Evolutionary conservation across 2,888 invertebrate species (phyloP).

Genomic region (Helobdella robusta): DNA sequence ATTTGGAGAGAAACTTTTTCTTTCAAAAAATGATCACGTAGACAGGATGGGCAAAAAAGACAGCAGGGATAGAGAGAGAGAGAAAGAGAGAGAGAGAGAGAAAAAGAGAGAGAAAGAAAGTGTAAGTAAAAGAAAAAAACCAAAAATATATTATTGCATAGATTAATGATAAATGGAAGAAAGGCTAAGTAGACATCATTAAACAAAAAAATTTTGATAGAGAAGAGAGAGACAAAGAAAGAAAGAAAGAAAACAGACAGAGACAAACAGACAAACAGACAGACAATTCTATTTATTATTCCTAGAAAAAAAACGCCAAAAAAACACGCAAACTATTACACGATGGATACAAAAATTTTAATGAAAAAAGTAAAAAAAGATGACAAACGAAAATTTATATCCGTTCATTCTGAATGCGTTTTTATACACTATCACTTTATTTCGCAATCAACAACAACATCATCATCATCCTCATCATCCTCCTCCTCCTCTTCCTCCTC

Average conservation of each 20-base stretch:
- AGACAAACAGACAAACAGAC: background rate
- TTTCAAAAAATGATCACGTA: background rate
- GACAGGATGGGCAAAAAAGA: background rate
- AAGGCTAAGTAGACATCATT: background rate
- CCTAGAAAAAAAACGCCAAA: background rate
- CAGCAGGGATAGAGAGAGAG: background rate
- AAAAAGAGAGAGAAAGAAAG: background rate
- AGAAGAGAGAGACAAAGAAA: background rate
- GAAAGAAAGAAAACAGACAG: background rate
- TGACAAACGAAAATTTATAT: background rate
- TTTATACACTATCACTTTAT: background rate
- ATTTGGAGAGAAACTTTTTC: too few relatives aligned
- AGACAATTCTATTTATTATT: background rate
- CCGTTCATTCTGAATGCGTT: background rate
- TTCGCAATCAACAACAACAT: constrained; percentile 3
- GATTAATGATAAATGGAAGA: background rate
- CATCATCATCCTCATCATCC: too few relatives aligned
- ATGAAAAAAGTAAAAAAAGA: background rate
- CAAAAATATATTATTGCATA: background rate
- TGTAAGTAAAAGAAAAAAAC: background rate
- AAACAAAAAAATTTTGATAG: background rate
- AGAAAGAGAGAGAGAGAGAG: background rate
- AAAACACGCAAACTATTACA: background rate
- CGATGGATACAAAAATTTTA: background rate
- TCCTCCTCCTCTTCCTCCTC: too few relatives aligned